Base-by-base conservation (phyloP, 2,113 vertebrate genomes). In the Cochlearius cochlearius region DNA sequence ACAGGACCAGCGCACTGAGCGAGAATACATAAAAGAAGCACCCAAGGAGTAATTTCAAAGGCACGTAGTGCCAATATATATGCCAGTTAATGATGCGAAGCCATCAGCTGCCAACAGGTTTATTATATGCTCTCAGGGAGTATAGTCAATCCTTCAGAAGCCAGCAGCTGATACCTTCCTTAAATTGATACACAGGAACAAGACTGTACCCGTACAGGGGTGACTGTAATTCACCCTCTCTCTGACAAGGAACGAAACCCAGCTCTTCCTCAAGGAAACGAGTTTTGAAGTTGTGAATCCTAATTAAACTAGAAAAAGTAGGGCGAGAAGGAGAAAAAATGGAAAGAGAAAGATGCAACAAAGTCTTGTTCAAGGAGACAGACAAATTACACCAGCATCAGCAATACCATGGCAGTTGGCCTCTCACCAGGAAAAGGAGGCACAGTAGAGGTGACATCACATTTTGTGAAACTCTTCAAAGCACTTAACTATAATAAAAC, bases 1-100 rank as follows among this genome's bases (percentile, higher is more conserved):
- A 59, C 20, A 58, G 39, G 14, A 38, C 20, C n/a, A 63, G 16
- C 0, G 0, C 15, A 4, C 17, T 5, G 18, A 32, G 39, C 0
- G 2, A 45, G 10, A 75, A 26, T 17, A 68, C 30, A 8, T 21
- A 34, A 79, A 16, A 86, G 73, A 2, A 64, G 63, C 47, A 22
- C 30, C 73, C 0, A 60, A 58, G 36, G 1, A 86, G 38, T 62
- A 36, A 53, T 58, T 52, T 19, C 19, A 78, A 78, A 73, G 49
- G 11, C 13, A 21, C 0, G 1, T 6, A 34, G 12, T 9, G 22
- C 50, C 63, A 77, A 62, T 2, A 45, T 17, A 19, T 10, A 34
- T 52, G 77, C 17, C 74, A 43, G 23, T 27, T 66, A 71, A 71
- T 21, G 41, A 60, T 2, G 1, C 15, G 39, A 79, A 90, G 39